Base-by-base conservation (phyloP, 2,797 vertebrate species). In the Chiloscyllium punctatum region DNA sequence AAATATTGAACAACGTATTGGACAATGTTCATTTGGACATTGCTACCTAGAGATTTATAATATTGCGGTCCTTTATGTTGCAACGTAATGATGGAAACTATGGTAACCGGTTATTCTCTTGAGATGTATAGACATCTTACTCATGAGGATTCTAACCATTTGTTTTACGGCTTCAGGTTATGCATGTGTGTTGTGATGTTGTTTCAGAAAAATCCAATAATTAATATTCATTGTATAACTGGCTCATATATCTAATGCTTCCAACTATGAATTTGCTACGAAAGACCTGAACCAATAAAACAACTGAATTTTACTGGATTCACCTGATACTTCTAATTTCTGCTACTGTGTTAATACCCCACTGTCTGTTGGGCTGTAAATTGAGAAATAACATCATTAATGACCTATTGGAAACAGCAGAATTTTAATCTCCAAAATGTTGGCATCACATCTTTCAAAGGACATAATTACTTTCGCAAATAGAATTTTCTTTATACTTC, bases 161-260 rank as follows among this genome's bases (percentile, higher is more conserved):
- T n/a, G 69, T 4, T 92, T 92, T 69, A 69, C 90, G 69, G 90
- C 90, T 92, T 91, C 88, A 91, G 57, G 62, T 68, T 68, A 37
- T n/a, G 1, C 48, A 84, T 23, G 37, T 82, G n/a, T 7, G 33
- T 16, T 91, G 15, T 68, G 53, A 53, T 88, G 53, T 90, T 88
- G 2, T 92, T n/a, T 92, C 90, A 92, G 90, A 18, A 33, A 53
- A 91, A 66, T 42, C 37, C 21, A 48, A 23, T 42, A 9, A 42
- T 62, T 68, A n/a, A 69, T 42, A 27, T 69, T 68, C 66, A 42
- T 92, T 69, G 90, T 92, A 69, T 92, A 92, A 92, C 37, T 69
- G 21, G n/a, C 66, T n/a, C 66, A 92, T 92, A 13, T 69, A 25
- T 92, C 62, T 69, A 11, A 13, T n/a, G 90, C 9, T 69, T 66